Evolutionary conservation across 2,888 invertebrate genomes (phyloP).

Genomic region (Parochlus steinenii): DNA sequence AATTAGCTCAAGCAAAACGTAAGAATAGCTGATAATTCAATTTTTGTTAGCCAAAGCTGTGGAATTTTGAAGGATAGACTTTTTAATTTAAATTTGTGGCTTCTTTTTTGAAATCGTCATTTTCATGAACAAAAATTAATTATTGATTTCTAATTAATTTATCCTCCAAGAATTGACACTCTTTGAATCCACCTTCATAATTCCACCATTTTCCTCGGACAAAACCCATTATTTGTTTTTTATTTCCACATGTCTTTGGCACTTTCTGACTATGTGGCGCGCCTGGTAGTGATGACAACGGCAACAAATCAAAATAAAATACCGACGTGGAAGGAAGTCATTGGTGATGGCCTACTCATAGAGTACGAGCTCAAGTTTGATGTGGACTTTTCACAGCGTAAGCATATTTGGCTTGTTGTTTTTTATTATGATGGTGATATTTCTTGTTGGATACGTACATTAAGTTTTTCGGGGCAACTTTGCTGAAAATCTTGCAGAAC

Average conservation of each 20-base stretch:
- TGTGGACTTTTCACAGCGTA: slow-evolving; percentile 38
- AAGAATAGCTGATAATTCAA: slow-evolving; percentile 15
- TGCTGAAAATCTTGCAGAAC: too few relatives aligned
- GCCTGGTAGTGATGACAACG: slow-evolving; percentile 22
- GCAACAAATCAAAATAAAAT: slow-evolving; percentile 21
- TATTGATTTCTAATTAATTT: not conserved
- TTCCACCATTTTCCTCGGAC: slow-evolving; percentile 4
- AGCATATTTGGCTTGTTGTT: too few relatives aligned
- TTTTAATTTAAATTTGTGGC: not conserved
- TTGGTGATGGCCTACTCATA: slow-evolving; percentile 45
- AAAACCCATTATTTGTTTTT: not conserved
- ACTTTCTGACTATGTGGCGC: not conserved
- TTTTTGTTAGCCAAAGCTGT: not conserved
- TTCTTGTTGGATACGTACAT: too few relatives aligned
- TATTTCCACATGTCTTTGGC: slow-evolving; percentile 6
- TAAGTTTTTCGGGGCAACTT: too few relatives aligned
- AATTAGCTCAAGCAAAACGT: slow-evolving; percentile 25
- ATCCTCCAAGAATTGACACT: not conserved
- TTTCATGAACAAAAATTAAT: not conserved
- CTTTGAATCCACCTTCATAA: slow-evolving; percentile 1
- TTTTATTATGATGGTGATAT: too few relatives aligned
- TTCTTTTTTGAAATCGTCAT: not conserved
- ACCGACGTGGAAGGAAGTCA: slow-evolving; percentile 52
- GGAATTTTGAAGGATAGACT: not conserved
- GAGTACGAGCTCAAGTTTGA: slow-evolving; percentile 49